Evolutionary conservation across 2,888 invertebrate genomes (phyloP).

Genomic region (Caenorhabditis sinica): DNA sequence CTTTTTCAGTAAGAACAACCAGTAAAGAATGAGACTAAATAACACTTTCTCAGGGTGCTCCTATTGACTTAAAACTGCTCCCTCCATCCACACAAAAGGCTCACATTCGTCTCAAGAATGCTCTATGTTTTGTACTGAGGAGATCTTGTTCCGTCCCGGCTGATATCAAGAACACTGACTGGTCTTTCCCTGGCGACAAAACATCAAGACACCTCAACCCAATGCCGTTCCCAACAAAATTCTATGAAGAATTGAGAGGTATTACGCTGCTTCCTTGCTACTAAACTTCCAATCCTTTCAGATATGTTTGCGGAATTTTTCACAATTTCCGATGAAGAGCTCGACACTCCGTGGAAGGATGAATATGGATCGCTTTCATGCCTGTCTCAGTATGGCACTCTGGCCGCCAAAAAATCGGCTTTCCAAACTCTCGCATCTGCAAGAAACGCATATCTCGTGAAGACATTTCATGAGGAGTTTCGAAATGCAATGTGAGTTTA

Average conservation of each 20-base stretch:
- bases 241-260: too few species aligned
- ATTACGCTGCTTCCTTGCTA: too few species aligned
- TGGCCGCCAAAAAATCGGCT: not conserved
- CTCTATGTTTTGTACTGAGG: not conserved
- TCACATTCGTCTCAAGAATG: too few species aligned
- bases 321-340: not conserved
- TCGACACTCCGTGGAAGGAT: not conserved
- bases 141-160: not conserved
- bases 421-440: not conserved
- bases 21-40: too few species aligned
- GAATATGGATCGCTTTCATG: not conserved
- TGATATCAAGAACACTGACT: not conserved
- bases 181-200: too few species aligned
- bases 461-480: not conserved
- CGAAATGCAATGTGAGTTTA: not conserved
- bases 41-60: too few species aligned
- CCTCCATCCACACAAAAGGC: too few species aligned
- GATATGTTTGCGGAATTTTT: not conserved
- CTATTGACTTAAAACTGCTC: too few species aligned
- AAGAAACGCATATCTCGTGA: not conserved
- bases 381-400: not conserved
- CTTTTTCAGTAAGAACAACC: too few species aligned
- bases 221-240: too few species aligned
- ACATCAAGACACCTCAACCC: too few species aligned
- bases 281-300: not conserved